A percentile compares a stretch with the other conserved stretches of the same genome.
Evolutionary conservation across 2,113 vertebrate species (phyloP).

Genomic region (Trematomus loennbergii): DNA sequence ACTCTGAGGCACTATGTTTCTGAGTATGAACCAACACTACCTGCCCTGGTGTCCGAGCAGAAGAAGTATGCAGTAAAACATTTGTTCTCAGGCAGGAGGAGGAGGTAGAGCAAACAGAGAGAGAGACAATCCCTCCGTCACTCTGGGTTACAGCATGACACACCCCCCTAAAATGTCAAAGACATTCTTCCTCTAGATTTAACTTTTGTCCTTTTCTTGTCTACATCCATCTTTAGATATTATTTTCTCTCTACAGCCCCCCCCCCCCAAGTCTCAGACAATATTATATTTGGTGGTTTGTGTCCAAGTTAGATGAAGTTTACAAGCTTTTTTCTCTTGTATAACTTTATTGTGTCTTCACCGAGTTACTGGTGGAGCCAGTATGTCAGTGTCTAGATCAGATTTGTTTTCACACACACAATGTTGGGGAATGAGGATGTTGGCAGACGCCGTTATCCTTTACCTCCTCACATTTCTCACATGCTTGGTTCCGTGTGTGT

Average conservation of each 20-base stretch:
- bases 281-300: neutral
- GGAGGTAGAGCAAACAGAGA: conserved; percentile 18
- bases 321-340: too few species aligned
- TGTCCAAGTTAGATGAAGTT: neutral
- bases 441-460: neutral
- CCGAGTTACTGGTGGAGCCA: conserved; percentile 1
- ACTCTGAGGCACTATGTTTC: neutral
- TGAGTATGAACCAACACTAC: neutral
- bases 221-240: neutral
- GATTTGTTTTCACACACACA: neutral
- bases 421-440: conserved; percentile 65
- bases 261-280: too few species aligned
- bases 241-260: neutral
- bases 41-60: neutral
- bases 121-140: conserved; percentile 1
- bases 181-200: neutral
- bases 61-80: conserved; percentile 29
- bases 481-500: conserved; percentile 12
- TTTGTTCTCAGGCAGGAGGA: conserved; percentile 35
- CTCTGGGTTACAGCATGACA: neutral
- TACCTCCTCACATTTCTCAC: conserved; percentile 52
- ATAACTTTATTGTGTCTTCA: too few species aligned
- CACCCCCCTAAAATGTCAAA: neutral
- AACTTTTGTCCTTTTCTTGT: neutral
- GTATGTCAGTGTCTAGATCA: conserved; percentile 8